A percentile compares a stretch with the other conserved stretches of the same genome.
Conservation (phyloP, 2,113 vertebrate genomes). For the Neopipo cinnamomea region DNA sequence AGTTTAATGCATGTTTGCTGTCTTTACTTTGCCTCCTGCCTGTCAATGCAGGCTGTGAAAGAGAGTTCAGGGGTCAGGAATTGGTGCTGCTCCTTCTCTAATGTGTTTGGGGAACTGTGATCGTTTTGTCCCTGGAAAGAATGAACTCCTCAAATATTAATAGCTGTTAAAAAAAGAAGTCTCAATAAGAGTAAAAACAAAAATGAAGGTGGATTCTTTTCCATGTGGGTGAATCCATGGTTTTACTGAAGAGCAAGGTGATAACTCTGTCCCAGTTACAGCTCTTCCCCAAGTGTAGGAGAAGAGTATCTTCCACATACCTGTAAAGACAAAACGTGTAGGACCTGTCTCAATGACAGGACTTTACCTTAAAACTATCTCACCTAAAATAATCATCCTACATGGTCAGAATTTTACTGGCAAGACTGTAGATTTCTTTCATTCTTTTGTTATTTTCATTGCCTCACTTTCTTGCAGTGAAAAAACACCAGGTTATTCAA, state of each 20-base stretch:
- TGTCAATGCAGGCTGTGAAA: neutral
- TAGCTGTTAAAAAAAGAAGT: neutral
- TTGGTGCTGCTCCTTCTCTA: neutral
- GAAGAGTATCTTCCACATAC: neutral
- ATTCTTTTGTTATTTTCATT: neutral
- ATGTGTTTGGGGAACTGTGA: neutral
- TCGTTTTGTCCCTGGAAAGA: neutral
- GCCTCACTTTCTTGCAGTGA: neutral
- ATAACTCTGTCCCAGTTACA: neutral
- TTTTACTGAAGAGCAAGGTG: neutral
- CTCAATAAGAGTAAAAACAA: neutral
- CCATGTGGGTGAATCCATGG: neutral
- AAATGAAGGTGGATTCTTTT: neutral
- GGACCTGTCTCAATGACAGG: too few relatives aligned
- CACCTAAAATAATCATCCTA: neutral
- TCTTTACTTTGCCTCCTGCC: neutral
- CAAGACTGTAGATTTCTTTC: neutral
- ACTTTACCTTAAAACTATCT: neutral
- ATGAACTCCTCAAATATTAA: neutral
- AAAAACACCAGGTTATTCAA: neutral
- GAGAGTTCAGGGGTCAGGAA: neutral
- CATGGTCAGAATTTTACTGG: neutral
- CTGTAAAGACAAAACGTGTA: neutral
- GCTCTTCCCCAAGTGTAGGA: neutral
- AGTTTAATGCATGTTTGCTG: neutral